Base-by-base conservation (phyloP, 2,113 vertebrate species). In the Vulpes lagopus region DNA sequence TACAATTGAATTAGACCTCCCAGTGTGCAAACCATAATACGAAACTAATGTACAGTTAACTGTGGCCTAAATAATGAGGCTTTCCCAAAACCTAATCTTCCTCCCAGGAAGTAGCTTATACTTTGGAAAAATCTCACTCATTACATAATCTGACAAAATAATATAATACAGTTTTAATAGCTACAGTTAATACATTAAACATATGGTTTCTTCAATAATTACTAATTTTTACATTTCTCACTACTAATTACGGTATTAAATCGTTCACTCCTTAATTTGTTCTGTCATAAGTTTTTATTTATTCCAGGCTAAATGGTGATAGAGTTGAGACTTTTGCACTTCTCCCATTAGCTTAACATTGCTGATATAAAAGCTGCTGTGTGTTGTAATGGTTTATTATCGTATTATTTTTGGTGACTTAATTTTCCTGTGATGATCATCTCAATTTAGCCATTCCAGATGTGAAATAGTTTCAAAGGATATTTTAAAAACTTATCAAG, bases 261-360 rank as follows among this genome's bases (percentile, higher is more conserved):
- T 97, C n/a, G 0, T 93, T 98, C 97, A 81, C 51, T 94, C n/a
- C 82, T 98, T 98, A 97, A 97, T 98, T 97, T 98, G 95, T 98
- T 98, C 97, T 97, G 94, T 96, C 96, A 80, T 93, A 94, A 85
- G 85, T 97, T 98, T 97, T 96, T 97, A 97, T 98, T 98, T 98
- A 96, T 98, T 97, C 85, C 57, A 89, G 49, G 59, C 88, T 51
- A 86, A 97, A 90, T 89, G 64, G 81, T 94, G 90, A 91, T 81
- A 89, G 81, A 97, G 35, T 88, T 94, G 86, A 93, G 93, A 94
- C 88, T 97, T 98, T 79, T 96, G 65, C 93, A 89, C 82, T 94
- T 94, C 91, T 93, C 79, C 67, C 85, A 86, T 97, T 96, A 97
- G 89, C 81, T 93, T 76, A 86, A 49, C 43, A 57, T 96, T 74